phyloP scores from a whole-genome alignment of 1,140 invertebrate genomes.

The Bombus cullumanus region DNA sequence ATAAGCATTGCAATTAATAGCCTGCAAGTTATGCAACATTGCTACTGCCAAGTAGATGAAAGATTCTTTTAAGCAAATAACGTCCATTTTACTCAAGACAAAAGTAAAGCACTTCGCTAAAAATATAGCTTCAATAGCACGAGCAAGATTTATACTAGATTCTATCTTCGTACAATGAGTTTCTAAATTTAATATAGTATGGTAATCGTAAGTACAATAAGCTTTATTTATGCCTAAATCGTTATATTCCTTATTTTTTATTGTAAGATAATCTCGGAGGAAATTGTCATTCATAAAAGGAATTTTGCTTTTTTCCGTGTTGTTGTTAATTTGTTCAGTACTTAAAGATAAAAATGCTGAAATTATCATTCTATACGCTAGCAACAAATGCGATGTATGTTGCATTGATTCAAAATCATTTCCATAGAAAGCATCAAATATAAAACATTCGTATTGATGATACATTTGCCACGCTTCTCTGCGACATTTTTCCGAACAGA shows the following conservation, averaged over 20 bases:
- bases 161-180: constrained; percentile 81
- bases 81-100: constrained; percentile 71
- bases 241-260: not conserved
- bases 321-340: not conserved
- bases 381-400: constrained; percentile 78
- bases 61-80: constrained; percentile 60
- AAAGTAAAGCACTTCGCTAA: constrained; percentile 82
- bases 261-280: constrained; percentile 77
- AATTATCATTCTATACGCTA: constrained; percentile 83
- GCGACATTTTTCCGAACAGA: constrained; percentile 83
- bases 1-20: constrained; percentile 86
- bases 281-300: constrained; percentile 70
- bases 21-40: constrained; percentile 84
- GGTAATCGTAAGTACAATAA: constrained; percentile 76
- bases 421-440: constrained; percentile 80
- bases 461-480: constrained; percentile 79
- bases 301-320: constrained; percentile 54
- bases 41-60: constrained; percentile 77
- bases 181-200: constrained; percentile 77
- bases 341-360: constrained; percentile 66
- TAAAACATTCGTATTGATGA: constrained; percentile 84
- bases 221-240: constrained; percentile 27
- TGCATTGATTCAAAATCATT: constrained; percentile 61
- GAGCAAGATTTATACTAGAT: constrained; percentile 81
- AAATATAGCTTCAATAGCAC: constrained; percentile 83